A percentile compares a stretch with the other conserved stretches of the same genome.
Conservation (phyloP, 2,888 invertebrate species). For the Drosophila kokeensis region DNA sequence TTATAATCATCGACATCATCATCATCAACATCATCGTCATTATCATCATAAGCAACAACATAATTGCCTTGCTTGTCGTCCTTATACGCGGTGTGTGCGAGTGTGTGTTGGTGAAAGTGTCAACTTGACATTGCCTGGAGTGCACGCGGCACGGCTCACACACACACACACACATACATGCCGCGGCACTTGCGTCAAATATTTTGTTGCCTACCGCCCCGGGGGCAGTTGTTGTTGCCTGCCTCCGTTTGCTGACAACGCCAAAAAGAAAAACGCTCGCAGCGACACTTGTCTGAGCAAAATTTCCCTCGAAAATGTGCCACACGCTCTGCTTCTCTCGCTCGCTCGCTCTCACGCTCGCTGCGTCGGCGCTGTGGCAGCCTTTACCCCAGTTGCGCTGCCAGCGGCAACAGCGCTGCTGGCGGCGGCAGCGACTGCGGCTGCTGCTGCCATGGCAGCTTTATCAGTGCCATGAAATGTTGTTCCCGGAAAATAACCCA, state of each 20-base stretch:
- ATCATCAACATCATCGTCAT: conserved; percentile 11
- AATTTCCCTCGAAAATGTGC: conserved; percentile 57
- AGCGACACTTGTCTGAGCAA: conserved; percentile 63
- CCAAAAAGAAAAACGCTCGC: conserved; percentile 61
- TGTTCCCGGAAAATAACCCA: conserved; percentile 82
- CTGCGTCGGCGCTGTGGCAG: conserved; percentile 10
- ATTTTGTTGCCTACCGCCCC: conserved; percentile 72
- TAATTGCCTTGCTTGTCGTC: conserved; percentile 45
- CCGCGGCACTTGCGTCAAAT: conserved; percentile 73
- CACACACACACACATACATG: conserved; percentile 25
- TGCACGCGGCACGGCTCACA: conserved; percentile 78
- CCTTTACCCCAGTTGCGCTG: conserved; percentile 50
- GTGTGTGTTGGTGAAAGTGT: conserved; percentile 76
- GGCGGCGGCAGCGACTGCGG: conserved; percentile 16
- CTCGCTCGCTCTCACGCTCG: conserved; percentile 22
- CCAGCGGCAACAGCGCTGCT: conserved; percentile 33
- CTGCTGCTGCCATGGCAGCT: conserved; percentile 76
- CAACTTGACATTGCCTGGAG: conserved; percentile 84
- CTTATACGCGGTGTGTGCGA: conserved; percentile 31
- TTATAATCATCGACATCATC: conserved; percentile 10
- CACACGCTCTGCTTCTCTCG: conserved; percentile 15
- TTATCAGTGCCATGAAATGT: conserved; percentile 81
- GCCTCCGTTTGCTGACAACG: conserved; percentile 54
- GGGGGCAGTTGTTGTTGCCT: conserved; percentile 54
- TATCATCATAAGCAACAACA: conserved; percentile 10